Conservation (phyloP, 2,888 invertebrate genomes). For the Rotaria magnacalcarata region DNA sequence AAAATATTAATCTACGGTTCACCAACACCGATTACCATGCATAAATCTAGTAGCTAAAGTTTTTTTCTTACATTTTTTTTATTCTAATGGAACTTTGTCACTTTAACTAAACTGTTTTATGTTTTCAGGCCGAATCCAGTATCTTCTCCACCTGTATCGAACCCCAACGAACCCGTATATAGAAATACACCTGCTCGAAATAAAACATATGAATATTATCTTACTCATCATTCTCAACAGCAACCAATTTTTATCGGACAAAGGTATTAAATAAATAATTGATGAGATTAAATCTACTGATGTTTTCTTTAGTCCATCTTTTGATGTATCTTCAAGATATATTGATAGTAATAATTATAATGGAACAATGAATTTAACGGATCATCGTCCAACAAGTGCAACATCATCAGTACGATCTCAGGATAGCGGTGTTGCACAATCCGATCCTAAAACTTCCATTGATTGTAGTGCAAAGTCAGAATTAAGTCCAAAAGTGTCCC, state of each 20-base stretch:
- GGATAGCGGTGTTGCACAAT: neutral
- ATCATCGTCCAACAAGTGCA: conserved; percentile 7
- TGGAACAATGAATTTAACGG: neutral
- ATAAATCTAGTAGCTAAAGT: too few species aligned
- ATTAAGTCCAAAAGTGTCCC: neutral
- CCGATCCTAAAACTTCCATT: conserved; percentile 16
- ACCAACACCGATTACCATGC: too few species aligned
- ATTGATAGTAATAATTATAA: neutral
- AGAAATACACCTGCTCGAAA: neutral
- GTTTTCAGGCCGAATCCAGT: neutral
- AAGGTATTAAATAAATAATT: neutral
- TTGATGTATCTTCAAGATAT: neutral
- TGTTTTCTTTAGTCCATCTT: neutral
- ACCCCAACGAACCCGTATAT: neutral
- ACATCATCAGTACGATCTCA: conserved; percentile 15
- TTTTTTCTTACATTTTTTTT: too few species aligned
- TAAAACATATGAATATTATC: neutral
- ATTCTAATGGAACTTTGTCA: too few species aligned
- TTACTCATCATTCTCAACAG: neutral
- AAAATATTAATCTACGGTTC: too few species aligned
- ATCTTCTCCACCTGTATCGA: neutral
- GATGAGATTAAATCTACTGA: neutral
- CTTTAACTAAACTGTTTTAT: too few species aligned
- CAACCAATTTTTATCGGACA: neutral
- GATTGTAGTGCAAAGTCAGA: conserved; percentile 28